Percentiles rank a stretch among this genome's conserved stretches.
These are phyloP conservation scores for Lordiphosa stackelbergi DNA, from an alignment of 1,140 invertebrate species.

Conservation along the genomic window DNA sequence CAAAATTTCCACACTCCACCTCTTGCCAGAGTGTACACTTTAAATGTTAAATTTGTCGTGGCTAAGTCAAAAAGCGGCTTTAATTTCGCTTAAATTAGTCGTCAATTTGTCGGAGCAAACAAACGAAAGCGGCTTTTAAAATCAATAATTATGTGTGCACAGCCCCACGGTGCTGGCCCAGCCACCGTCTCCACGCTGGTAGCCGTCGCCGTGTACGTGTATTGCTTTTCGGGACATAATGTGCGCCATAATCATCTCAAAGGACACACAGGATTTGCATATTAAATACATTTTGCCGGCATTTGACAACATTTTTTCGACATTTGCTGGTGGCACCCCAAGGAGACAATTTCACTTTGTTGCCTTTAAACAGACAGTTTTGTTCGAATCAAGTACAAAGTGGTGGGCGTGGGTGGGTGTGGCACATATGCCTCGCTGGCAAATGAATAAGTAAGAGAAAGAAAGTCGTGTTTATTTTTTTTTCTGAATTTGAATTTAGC, in stretches of 20 bases:
- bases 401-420: constrained; percentile 23
- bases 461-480: constrained; percentile 5
- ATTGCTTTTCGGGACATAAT: constrained; percentile 44
- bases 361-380: constrained; percentile 49
- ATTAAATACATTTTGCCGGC: constrained; percentile 57
- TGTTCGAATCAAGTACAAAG: constrained; percentile 49
- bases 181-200: background rate
- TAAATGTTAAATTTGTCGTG: background rate
- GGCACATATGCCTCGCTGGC: constrained; percentile 31
- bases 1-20: too few relatives aligned
- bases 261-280: constrained; percentile 64
- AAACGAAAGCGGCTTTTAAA: constrained; percentile 37
- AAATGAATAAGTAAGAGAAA: constrained; percentile 45
- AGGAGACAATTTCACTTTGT: constrained; percentile 61
- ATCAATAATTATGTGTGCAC: constrained; percentile 47
- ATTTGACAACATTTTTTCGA: constrained; percentile 20
- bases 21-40: too few relatives aligned
- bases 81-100: constrained; percentile 50
- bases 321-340: constrained; percentile 25
- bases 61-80: constrained; percentile 24
- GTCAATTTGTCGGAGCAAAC: constrained; percentile 40
- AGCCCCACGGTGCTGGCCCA: background rate
- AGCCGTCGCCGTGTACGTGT: constrained; percentile 16
- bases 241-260: constrained; percentile 57
- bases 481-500: constrained; percentile 41